Base-by-base conservation (phyloP, 2,888 invertebrate genomes). In the Scaptomyza reducta region DNA sequence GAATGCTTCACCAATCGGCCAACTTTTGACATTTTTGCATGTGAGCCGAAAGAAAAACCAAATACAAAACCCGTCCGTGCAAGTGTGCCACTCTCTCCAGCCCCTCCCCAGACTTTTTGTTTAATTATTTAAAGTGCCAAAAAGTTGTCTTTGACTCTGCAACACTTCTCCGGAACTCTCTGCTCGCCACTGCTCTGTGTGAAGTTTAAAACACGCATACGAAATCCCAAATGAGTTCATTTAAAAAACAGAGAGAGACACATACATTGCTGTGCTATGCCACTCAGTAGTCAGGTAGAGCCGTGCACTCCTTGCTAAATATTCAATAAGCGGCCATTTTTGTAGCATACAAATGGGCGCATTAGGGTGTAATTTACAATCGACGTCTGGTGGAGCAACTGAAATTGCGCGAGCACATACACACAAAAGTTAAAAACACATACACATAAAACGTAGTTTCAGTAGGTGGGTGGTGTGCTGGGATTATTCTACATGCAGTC, bases 321-420 rank as follows among this genome's bases (percentile, higher is more conserved):
- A 88, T 86, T 88, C 89, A 88, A 86, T 86, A 88, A 87, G 87
- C 89, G 75, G 85, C 87, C 81, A 77, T 87, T 86, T 79, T 82
- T 85, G 82, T 75, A 85, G 87, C 88, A 86, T 88, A 87, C 87
- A 88, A 87, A 88, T 88, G 89, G 86, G 70, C 79, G 82, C 82
- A 84, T 88, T 85, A 87, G 55, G 77, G 70, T 74, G 79, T 81
- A 88, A 88, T 88, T 87, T 88, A 81, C 89, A 85, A 85, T 85
- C 86, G 81, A 49, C 62, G 70, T 46, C 46, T 41, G 68, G 27
- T 58, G 55, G 40, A 60, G 63, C 40, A 47, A 31, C 56, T 33
- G 60, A 83, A 83, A 83, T 70, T 68, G 40, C 65, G 70, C 65
- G 41, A 40, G 9, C 40, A 38, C 38, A 38, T 71, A 70, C 67